phyloP scores from a whole-genome alignment of 2,113 vertebrate species.

The Lepus americanus region DNA sequence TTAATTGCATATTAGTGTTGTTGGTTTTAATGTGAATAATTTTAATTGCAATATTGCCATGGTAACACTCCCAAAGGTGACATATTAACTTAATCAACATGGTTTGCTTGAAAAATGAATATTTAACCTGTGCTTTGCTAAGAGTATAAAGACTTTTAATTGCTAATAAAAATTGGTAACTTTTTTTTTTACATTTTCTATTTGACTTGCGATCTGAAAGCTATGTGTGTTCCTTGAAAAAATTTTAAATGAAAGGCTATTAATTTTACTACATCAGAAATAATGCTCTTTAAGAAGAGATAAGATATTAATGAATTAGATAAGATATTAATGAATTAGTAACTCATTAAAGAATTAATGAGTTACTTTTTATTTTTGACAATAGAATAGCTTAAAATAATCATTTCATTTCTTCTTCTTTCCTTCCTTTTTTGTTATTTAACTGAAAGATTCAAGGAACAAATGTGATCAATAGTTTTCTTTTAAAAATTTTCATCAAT shows the following conservation, averaged over 20 bases:
- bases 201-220: not conserved
- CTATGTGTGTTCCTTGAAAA: not conserved
- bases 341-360: no score
- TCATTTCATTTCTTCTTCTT: not conserved
- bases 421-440: not conserved
- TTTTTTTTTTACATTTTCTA: not conserved
- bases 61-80: slow-evolving; percentile 26
- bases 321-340: not conserved
- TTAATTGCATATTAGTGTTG: not conserved
- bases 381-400: not conserved
- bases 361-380: not conserved
- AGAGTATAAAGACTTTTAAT: slow-evolving; percentile 18
- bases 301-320: not conserved
- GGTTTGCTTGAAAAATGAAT: not conserved
- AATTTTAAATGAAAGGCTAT: not conserved
- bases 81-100: slow-evolving; percentile 20
- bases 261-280: not conserved
- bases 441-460: not conserved
- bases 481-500: not conserved
- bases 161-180: slow-evolving; percentile 20
- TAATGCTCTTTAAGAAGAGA: not conserved
- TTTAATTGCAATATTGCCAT: slow-evolving; percentile 53
- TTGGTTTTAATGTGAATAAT: slow-evolving; percentile 28
- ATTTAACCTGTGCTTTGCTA: not conserved
- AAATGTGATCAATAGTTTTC: not conserved